phyloP scores from a whole-genome alignment of 2,113 vertebrate species.

The Carassius gibelio region DNA sequence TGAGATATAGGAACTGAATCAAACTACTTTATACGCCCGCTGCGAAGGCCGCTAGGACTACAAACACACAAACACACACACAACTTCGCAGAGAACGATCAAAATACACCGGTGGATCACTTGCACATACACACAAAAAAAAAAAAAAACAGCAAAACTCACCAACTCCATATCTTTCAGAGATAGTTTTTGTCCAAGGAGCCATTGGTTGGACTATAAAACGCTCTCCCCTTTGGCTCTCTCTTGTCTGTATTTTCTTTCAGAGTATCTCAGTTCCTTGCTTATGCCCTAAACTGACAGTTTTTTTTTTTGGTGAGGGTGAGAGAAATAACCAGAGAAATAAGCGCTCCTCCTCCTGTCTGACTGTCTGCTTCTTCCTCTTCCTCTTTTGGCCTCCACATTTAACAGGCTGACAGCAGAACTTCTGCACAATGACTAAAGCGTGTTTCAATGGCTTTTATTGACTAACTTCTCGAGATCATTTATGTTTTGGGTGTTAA shows the following conservation, averaged over 20 bases:
- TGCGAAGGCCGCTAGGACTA: constrained; percentile 8
- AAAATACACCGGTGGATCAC: neutral
- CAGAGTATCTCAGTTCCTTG: constrained; percentile 23
- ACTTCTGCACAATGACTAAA: neutral
- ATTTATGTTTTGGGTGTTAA: neutral
- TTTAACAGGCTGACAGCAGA: constrained; percentile 3
- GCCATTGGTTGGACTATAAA: constrained; percentile 64
- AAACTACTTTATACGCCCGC: constrained; percentile 17
- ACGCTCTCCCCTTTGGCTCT: neutral
- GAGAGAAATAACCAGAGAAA: constrained; percentile 57
- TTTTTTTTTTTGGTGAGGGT: constrained; percentile 42
- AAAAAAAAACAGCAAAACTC: constrained; percentile 54
- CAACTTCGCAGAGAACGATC: neutral
- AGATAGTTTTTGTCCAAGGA: constrained; percentile 69
- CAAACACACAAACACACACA: constrained; percentile 17
- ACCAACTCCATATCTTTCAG: constrained; percentile 74
- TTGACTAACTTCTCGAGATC: too few relatives aligned
- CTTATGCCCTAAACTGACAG: constrained; percentile 61
- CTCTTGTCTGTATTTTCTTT: constrained; percentile 19
- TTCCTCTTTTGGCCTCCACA: constrained; percentile 45
- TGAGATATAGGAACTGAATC: constrained; percentile 67
- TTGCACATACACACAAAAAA: neutral
- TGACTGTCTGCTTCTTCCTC: constrained; percentile 70
- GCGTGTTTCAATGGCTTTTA: neutral
- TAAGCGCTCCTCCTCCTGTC: constrained; percentile 67